These are phyloP conservation scores for Orientallactaga bullata DNA, from an alignment of 2,113 vertebrate species.

Conservation along the genomic window DNA sequence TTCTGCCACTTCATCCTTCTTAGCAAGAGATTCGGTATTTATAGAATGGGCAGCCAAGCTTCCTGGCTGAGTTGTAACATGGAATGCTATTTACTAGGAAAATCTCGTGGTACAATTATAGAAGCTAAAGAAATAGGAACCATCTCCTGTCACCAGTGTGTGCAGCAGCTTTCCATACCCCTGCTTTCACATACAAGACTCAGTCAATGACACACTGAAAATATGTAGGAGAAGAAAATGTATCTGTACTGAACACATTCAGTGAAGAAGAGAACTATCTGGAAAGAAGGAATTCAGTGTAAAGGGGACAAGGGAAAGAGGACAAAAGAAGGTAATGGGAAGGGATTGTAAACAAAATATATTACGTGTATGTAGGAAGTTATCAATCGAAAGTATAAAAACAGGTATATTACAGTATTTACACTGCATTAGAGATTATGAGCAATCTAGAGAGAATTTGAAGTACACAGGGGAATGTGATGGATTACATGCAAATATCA, in stretches of 20 bases:
- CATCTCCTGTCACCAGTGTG: not conserved
- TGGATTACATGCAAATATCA: not conserved
- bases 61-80: rapidly evolving
- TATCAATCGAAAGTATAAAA: too few relatives aligned
- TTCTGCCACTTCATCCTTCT: not conserved
- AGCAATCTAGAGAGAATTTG: not conserved
- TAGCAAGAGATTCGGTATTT: not conserved
- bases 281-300: too few relatives aligned
- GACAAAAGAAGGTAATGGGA: too few relatives aligned
- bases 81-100: not conserved
- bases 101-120: rapidly evolving
- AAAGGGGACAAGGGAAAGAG: too few relatives aligned
- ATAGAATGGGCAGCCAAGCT: rapidly evolving
- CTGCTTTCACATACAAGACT: not conserved
- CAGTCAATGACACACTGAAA: not conserved
- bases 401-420: not conserved
- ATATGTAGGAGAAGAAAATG: not conserved
- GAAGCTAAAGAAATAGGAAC: not conserved
- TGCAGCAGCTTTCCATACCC: not conserved
- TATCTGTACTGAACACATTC: not conserved
- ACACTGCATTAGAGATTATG: not conserved
- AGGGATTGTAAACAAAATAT: too few relatives aligned
- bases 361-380: too few relatives aligned
- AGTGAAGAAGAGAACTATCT: not conserved
- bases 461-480: not conserved